phyloP scores from a whole-genome alignment of 2,113 vertebrate genomes.

The Stomatorhinus ivindoensis region DNA sequence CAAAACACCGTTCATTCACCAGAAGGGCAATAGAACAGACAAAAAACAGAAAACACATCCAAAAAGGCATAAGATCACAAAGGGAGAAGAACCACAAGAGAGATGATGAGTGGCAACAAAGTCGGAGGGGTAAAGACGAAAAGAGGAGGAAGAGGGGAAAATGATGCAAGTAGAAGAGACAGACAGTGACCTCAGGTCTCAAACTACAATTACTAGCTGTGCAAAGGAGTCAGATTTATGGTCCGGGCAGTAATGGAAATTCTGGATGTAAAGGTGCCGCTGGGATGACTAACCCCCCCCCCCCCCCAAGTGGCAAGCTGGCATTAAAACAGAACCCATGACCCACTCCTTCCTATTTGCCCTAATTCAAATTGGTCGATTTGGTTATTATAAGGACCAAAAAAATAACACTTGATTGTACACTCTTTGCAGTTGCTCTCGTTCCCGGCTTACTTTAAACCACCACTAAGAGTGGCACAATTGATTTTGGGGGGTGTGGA shows the following conservation, averaged over 20 bases:
- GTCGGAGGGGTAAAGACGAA: neutral
- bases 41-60: neutral
- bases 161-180: neutral
- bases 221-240: slow-evolving; percentile 1
- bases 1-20: neutral
- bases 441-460: neutral
- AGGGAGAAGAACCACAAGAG: neutral
- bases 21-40: neutral
- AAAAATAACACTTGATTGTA: neutral
- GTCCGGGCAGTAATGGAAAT: neutral
- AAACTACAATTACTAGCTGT: neutral
- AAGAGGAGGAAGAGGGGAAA: neutral
- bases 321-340: neutral
- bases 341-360: neutral
- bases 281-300: neutral
- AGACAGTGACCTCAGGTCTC: neutral
- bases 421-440: neutral
- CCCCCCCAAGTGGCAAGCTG: neutral
- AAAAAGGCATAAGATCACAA: neutral
- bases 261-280: neutral
- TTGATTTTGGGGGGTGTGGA: neutral
- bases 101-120: neutral
- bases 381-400: neutral
- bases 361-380: neutral
- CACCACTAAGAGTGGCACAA: neutral